Evolutionary conservation across 2,113 vertebrate species (phyloP), one percentile per base, ranked within the genome.

Genomic region (Columba livia): DNA sequence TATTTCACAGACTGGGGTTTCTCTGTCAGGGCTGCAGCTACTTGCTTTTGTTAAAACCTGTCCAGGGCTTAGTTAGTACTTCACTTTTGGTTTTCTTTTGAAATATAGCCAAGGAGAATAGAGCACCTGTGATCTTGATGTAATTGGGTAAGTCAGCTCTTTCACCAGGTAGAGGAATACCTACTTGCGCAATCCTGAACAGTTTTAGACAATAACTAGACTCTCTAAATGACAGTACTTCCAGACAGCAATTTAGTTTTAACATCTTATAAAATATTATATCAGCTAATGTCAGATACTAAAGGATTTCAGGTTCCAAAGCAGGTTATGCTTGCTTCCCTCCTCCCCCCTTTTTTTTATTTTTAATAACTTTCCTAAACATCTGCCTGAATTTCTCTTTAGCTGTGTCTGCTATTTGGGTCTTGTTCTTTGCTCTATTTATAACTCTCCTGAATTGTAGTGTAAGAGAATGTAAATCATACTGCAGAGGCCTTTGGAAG

Each of bases 281-380:
- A 12, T 18, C 50, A 44, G 34, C 28, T 88, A 62, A 58, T 50
- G 16, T 75, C 42, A 82, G 20, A 56, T 38, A 48, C 6, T 26
- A 69, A 72, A 50, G 17, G 4, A 85, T 81, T 89, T 78, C 25
- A 44, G 32, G 25, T 56, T 85, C 29, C 38, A 75, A 75, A 42
- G 51, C 51, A 79, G 34, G 34, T 26, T 65, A 36, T 42, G 6
- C 3, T 4, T 26, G 34, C 16, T 8, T 9, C 4, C 8, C 19
- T 10, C 0, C 0, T 2, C 1, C 4, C 5, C 4, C 5, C 7
- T 3, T 6, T 36, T n/a, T 58, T 17, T 1, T 25, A 24, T 26
- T 31, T 34, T 28, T 12, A 66, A 31, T 60, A 13, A 9, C 42
- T 72, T 85, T 87, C 42, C 16, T 60, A 75, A 88, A 36, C 21